Evolutionary conservation across 2,888 invertebrate genomes (phyloP).

Genomic region (Ophioninae sp.): DNA sequence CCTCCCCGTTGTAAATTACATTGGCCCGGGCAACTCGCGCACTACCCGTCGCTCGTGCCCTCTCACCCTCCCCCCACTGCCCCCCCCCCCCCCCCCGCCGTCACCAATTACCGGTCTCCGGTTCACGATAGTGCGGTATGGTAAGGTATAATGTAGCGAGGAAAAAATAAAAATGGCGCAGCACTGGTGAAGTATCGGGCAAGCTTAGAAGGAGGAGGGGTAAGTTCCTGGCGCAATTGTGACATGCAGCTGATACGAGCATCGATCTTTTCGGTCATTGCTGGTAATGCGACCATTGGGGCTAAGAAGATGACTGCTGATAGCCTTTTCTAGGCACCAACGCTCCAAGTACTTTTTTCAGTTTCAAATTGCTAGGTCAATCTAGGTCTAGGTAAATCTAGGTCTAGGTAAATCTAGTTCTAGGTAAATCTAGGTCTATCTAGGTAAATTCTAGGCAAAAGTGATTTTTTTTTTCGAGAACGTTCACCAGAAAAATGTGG

Average conservation of each 20-base stretch:
- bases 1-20: slow-evolving; percentile 63
- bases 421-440: no score
- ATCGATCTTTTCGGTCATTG: slow-evolving; percentile 30
- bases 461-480: no score
- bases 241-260: slow-evolving; percentile 53
- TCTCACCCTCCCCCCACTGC: slow-evolving; percentile 46
- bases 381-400: no score
- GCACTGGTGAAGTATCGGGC: no score
- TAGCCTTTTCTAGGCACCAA: neutral
- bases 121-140: slow-evolving; percentile 57
- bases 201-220: slow-evolving; percentile 13
- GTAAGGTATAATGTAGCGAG: slow-evolving; percentile 40
- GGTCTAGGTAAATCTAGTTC: no score
- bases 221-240: slow-evolving; percentile 55
- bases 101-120: slow-evolving; percentile 70
- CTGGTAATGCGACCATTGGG: slow-evolving; percentile 20
- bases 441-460: no score
- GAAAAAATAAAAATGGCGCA: neutral
- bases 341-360: neutral
- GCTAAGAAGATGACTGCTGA: neutral
- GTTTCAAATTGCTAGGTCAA: no score
- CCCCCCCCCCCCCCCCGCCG: slow-evolving; percentile 60
- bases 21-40: slow-evolving; percentile 52
- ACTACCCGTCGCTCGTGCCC: slow-evolving; percentile 26
- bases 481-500: no score